phyloP scores from a whole-genome alignment of 1,140 invertebrate genomes.

The Drosophila kepulauana region DNA sequence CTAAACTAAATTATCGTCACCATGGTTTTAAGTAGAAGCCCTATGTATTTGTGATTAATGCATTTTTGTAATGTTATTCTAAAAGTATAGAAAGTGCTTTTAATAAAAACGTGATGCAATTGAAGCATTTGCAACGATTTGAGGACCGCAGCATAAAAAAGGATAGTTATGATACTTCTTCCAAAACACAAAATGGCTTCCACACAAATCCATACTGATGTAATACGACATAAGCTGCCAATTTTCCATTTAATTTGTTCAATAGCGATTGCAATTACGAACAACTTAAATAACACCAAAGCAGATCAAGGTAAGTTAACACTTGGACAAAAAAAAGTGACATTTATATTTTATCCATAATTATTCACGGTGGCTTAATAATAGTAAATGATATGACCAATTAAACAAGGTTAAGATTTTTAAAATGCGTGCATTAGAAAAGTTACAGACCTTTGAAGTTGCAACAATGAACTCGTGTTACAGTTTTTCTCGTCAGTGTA shows the following conservation, averaged over 20 bases:
- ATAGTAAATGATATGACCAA: no score
- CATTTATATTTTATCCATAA: no score
- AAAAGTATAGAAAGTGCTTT: slow-evolving; percentile 2
- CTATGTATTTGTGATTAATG: not conserved
- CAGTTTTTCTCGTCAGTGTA: no score
- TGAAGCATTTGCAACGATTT: not conserved
- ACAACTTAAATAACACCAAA: slow-evolving; percentile 9
- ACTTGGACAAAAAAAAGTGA: no score
- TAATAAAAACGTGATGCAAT: slow-evolving; percentile 41
- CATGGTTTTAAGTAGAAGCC: not conserved
- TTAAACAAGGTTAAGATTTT: no score
- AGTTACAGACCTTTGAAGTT: no score
- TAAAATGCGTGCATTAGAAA: no score
- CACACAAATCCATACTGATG: slow-evolving; percentile 17
- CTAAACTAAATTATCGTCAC: not conserved
- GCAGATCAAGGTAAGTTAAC: slow-evolving; percentile 48
- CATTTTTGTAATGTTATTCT: not conserved
- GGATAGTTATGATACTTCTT: slow-evolving; percentile 13
- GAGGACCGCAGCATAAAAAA: not conserved
- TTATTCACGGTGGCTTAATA: no score
- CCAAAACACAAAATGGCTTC: slow-evolving; percentile 41
- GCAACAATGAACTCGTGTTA: no score
- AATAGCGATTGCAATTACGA: slow-evolving; percentile 20
- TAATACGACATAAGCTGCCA: not conserved
- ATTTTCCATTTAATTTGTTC: slow-evolving; percentile 29